Conservation (phyloP, 2,888 invertebrate species). For the Frankliniella fusca region DNA sequence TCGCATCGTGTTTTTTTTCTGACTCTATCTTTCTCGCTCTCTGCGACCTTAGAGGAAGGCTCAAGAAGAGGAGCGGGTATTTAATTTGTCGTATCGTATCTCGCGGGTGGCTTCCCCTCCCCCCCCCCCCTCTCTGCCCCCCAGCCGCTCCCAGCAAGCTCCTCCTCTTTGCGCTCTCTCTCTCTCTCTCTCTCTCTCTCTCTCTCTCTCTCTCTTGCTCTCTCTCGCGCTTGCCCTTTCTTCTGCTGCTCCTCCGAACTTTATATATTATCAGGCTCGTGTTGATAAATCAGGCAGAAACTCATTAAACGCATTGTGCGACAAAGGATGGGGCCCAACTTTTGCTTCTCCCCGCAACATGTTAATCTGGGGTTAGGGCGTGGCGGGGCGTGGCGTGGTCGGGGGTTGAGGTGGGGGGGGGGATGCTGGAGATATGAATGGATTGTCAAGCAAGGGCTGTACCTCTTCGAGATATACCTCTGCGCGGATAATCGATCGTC, state of each 20-base stretch:
- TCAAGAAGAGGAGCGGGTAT: too few relatives aligned
- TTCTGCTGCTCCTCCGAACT: not conserved
- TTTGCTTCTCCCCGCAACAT: not conserved
- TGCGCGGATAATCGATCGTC: too few relatives aligned
- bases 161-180: not conserved
- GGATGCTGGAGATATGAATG: not conserved
- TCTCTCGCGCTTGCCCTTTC: not conserved
- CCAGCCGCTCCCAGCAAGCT: not conserved
- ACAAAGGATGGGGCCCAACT: slow-evolving; percentile 20
- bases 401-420: not conserved
- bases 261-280: not conserved
- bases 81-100: not conserved
- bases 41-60: too few relatives aligned
- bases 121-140: not conserved
- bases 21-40: too few relatives aligned
- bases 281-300: slow-evolving; percentile 23
- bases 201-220: not conserved
- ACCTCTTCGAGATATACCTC: too few relatives aligned
- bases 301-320: slow-evolving; percentile 10
- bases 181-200: not conserved
- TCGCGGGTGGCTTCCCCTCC: not conserved
- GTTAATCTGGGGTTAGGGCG: not conserved
- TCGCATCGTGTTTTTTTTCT: too few relatives aligned
- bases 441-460: too few relatives aligned
- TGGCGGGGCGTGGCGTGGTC: not conserved